Base-by-base conservation (phyloP, 2,888 invertebrate genomes). In the Pseudococcus viburni region DNA sequence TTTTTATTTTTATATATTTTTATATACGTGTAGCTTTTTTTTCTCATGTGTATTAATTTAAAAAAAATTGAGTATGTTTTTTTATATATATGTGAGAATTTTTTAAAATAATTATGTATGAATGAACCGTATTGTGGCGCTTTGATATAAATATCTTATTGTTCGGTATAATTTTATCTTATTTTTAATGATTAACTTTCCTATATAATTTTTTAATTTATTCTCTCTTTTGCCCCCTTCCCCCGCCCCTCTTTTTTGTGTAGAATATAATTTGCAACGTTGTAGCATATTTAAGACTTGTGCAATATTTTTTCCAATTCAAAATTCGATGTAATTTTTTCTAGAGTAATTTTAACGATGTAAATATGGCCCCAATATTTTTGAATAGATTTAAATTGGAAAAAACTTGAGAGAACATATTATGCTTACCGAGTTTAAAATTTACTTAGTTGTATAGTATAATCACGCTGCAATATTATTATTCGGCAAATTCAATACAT, bases 341-440 rank as follows among this genome's bases (percentile, higher is more conserved):
- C 73, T 46, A 83, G 80, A 42, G 19, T 42, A 46, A 83, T 42
- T 46, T 83, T 83, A 33, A 83, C 80, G 80, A 48, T 87, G 87
- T 87, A 87, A 19, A 87, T 87, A 87, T n/a, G 26, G 15, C 42
- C 26, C 42, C 26, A 26, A 17, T 85, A 46, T 85, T 85, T 85
- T 85, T 55, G 22, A 46, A 46, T 55, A 46, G 33, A n/a, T 85
- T 85, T 55, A 17, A 33, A 33, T 33, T 33, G 26, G 26, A n/a
- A 55, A 4, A 46, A 33, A 42, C 6, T 42, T 19, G 51, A 86
- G 64, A 64, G 42, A 64, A 68, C 33, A 86, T 64, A 86, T 85
- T 86, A 86, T 87, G 87, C 87, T 87, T 87, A 87, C 87, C 87
- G 87, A 77, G 22, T 77, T 87, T 87, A 77, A 42, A 48, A 9